Conservation (phyloP, 2,113 vertebrate species). For the Eptatretus burgeri region DNA sequence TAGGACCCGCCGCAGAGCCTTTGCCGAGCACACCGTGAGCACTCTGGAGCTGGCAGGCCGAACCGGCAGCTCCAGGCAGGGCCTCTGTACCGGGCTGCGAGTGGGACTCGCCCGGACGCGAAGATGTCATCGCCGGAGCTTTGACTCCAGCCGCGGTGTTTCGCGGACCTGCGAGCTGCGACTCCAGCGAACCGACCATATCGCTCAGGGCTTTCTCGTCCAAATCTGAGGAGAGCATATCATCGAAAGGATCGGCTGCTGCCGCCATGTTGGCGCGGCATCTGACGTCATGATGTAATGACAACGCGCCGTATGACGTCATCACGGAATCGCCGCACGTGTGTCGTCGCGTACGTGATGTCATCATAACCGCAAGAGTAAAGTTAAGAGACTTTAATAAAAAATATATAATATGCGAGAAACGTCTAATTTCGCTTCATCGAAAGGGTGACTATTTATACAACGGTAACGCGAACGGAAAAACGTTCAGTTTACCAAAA, state of each 20-base stretch:
- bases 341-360: too few relatives aligned
- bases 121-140: neutral
- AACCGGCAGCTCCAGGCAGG: too few relatives aligned
- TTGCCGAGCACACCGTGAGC: neutral
- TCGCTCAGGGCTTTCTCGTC: slow-evolving; percentile 51
- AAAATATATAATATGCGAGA: too few relatives aligned
- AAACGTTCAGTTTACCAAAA: too few relatives aligned
- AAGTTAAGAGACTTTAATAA: too few relatives aligned
- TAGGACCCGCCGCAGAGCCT: neutral
- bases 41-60: neutral
- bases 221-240: slow-evolving; percentile 56
- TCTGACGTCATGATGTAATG: too few relatives aligned
- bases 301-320: too few relatives aligned
- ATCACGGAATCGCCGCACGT: too few relatives aligned
- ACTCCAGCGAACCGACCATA: slow-evolving; percentile 40
- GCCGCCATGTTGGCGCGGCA: slow-evolving; percentile 34
- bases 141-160: slow-evolving; percentile 13
- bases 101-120: neutral
- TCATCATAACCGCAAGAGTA: too few relatives aligned
- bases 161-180: slow-evolving; percentile 27
- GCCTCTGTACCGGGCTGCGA: slow-evolving; percentile 7
- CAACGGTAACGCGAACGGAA: too few relatives aligned
- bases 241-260: slow-evolving; percentile 43
- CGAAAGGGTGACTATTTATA: too few relatives aligned
- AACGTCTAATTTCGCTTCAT: too few relatives aligned